Conservation (phyloP, 2,113 vertebrate genomes). For the Grallaria varia region DNA sequence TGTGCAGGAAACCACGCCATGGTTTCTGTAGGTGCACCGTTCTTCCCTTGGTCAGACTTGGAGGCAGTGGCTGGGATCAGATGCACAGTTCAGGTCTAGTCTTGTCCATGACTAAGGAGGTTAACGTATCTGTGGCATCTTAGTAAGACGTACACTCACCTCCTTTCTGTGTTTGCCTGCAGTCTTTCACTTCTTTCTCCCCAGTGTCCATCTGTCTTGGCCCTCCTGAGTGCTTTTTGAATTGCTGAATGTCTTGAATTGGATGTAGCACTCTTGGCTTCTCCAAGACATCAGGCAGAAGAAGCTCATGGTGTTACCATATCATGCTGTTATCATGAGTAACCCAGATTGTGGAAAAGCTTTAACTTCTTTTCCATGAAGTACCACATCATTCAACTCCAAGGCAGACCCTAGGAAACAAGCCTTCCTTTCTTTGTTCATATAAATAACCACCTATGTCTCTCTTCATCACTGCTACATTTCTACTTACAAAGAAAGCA, state of each 20-base stretch:
- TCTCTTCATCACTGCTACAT: background rate
- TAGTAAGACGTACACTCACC: background rate
- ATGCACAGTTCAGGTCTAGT: background rate
- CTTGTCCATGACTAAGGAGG: background rate
- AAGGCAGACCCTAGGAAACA: background rate
- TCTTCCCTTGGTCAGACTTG: background rate
- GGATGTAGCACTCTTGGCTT: background rate
- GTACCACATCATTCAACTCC: background rate
- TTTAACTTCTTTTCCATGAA: background rate
- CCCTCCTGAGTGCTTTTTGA: background rate
- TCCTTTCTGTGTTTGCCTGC: background rate
- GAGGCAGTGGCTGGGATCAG: background rate
- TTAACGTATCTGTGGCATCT: background rate
- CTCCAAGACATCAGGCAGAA: background rate
- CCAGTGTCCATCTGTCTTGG: background rate
- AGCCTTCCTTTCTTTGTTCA: background rate
- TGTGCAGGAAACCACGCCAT: fast-evolving
- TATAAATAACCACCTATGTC: background rate
- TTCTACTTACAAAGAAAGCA: background rate
- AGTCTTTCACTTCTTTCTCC: background rate
- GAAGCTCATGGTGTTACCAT: background rate
- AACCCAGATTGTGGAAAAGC: background rate
- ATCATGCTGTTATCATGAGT: background rate
- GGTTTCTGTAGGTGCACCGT: background rate
- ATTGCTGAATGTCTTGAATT: background rate